Conservation (phyloP, 2,888 invertebrate species). For the Helleia helle region DNA sequence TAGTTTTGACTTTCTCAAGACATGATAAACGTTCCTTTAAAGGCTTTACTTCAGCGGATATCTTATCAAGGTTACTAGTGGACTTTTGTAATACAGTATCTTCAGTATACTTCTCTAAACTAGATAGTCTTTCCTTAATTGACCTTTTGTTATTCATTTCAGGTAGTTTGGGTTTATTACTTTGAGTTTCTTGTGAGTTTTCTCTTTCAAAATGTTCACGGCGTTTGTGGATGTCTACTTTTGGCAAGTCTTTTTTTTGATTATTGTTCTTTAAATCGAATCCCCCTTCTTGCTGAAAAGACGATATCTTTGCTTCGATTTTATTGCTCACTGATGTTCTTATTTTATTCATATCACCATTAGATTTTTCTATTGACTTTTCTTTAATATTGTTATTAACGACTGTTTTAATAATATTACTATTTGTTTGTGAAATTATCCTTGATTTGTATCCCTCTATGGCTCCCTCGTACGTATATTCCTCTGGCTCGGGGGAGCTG, state of each 20-base stretch:
- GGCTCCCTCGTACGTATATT: slow-evolving; percentile 91
- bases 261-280: slow-evolving; percentile 61
- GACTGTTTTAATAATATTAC: slow-evolving; percentile 56
- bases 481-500: slow-evolving; percentile 81
- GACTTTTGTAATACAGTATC: slow-evolving; percentile 62
- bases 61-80: slow-evolving; percentile 57
- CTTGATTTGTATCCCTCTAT: slow-evolving; percentile 89
- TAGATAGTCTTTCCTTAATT: slow-evolving; percentile 81
- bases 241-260: slow-evolving; percentile 78
- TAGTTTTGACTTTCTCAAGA: slow-evolving; percentile 72
- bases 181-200: slow-evolving; percentile 66
- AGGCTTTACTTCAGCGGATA: slow-evolving; percentile 76
- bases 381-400: slow-evolving; percentile 60
- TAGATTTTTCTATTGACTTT: slow-evolving; percentile 54
- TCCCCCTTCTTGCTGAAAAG: slow-evolving; percentile 68
- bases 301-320: slow-evolving; percentile 77
- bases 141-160: slow-evolving; percentile 79
- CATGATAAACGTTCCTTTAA: slow-evolving; percentile 77
- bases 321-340: slow-evolving; percentile 69
- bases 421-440: slow-evolving; percentile 76
- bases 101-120: slow-evolving; percentile 78
- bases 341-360: slow-evolving; percentile 61
- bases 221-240: slow-evolving; percentile 86
- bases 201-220: slow-evolving; percentile 88
- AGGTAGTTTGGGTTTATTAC: slow-evolving; percentile 70